phyloP scores from a whole-genome alignment of 23 tunicate genomes.

The Halocynthia roretzi region DNA sequence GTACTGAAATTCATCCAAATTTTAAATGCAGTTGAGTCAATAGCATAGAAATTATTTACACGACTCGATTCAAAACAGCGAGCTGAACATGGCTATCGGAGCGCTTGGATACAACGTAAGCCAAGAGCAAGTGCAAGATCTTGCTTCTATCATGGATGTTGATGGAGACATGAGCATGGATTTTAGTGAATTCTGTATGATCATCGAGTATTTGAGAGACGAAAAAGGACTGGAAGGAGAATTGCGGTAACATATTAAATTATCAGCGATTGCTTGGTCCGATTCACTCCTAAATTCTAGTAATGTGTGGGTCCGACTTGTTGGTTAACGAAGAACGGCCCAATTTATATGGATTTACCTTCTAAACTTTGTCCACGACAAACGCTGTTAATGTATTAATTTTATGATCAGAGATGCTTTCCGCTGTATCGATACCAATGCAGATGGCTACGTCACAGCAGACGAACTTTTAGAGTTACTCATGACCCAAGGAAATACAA shows the following conservation, averaged over 20 bases:
- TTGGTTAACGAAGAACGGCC: too few species aligned
- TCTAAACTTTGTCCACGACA: too few species aligned
- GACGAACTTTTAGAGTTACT: constrained; percentile 42
- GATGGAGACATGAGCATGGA: constrained; percentile 76
- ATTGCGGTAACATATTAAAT: constrained; percentile 33
- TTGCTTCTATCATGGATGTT: constrained; percentile 63
- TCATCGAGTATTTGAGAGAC: constrained; percentile 51
- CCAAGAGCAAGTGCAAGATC: constrained; percentile 45
- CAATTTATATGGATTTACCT: too few species aligned
- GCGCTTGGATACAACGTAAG: constrained; percentile 76
- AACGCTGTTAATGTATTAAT: too few species aligned
- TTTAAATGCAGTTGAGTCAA: not conserved
- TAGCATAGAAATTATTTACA: not conserved
- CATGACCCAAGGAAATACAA: constrained; percentile 37
- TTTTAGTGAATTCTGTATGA: constrained; percentile 78
- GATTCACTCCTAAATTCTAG: too few species aligned
- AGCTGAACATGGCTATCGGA: constrained; percentile 54
- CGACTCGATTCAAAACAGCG: constrained; percentile 22
- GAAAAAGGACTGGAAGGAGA: constrained; percentile 54
- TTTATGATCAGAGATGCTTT: constrained; percentile 48
- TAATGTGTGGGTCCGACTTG: too few species aligned
- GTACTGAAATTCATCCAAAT: not conserved
- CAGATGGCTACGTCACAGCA: constrained; percentile 32
- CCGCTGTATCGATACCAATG: constrained; percentile 45
- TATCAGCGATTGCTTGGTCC: not conserved